These are phyloP conservation scores for Ceratosolen fusciceps DNA, from an alignment of 1,140 invertebrate genomes.

Conservation along the genomic window DNA sequence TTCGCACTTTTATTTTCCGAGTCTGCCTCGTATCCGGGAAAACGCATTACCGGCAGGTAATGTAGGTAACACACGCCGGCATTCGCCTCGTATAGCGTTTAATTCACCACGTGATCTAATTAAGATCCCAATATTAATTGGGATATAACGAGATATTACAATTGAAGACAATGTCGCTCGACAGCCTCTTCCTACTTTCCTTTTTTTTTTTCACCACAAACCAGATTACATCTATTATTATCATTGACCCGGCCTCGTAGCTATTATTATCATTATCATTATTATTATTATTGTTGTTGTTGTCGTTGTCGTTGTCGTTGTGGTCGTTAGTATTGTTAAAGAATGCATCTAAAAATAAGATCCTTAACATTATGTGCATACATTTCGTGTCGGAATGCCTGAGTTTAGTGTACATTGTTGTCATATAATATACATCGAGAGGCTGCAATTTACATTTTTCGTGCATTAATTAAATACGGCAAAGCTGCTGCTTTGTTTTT, in stretches of 20 bases:
- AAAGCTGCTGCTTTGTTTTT: neutral
- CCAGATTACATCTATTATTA: neutral
- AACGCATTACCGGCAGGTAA: neutral
- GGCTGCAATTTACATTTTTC: conserved; percentile 15
- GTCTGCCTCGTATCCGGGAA: conserved; percentile 5
- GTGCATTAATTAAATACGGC: conserved; percentile 3
- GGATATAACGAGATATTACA: neutral
- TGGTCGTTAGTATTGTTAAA: too few species aligned
- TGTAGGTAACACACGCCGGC: neutral
- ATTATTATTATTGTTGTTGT: too few species aligned
- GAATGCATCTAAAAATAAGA: neutral
- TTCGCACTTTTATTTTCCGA: conserved; percentile 3
- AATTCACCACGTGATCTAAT: conserved; percentile 9
- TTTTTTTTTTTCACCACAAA: neutral
- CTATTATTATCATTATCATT: neutral
- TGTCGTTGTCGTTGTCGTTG: too few species aligned
- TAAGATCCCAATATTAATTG: neutral
- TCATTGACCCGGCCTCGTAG: neutral
- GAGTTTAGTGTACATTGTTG: neutral
- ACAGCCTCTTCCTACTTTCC: neutral
- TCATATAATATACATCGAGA: neutral
- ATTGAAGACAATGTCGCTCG: neutral
- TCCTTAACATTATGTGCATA: neutral
- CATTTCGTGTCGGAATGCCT: neutral
- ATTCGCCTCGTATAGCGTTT: neutral